Base-by-base conservation (phyloP, 23 tunicate genomes). In the Styela clava region DNA sequence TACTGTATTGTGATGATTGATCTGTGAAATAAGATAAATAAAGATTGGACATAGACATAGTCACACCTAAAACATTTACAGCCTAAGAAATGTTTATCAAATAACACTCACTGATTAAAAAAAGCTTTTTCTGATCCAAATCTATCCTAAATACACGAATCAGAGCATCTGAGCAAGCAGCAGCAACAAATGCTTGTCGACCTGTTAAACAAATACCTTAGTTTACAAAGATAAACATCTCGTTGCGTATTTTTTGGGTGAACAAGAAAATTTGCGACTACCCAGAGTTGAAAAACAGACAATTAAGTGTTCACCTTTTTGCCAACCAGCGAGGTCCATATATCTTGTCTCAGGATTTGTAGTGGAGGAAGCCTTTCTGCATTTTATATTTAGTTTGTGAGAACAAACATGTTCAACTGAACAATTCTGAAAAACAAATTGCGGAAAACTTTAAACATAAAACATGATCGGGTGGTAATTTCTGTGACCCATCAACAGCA, bases 91-190 rank as follows among this genome's bases (percentile, higher is more conserved):
- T n/a, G n/a, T n/a, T n/a, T n/a, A n/a, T n/a, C n/a, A n/a, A n/a
- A 18, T 67, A 21, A 18, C 71, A 1, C 31, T 27, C 30, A 67
- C 31, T 18, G 16, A 24, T 29, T 18, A 67, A 24, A 16, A 67
- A 27, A 25, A 25, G 71, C 24, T 67, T 1, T 44, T 12, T 44
- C 12, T 44, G 56, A 5, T 44, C 31, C 21, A 1, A 16, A 24
- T 81, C 68, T 22, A 71, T 23, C 24, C 27, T 32, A 51, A 82
- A 79, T 25, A 70, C 2, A 16, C 90, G 84, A 26, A 91, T 31
- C 56, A 44, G 63, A 69, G 87, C 97, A 78, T 91, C 97, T 23
- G 97, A 91, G 52, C 97, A 91, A 2, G 87, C 90, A 56, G 82
- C 69, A 69, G 90, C 89, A 83, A 89, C 67, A 35, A 76, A 52